Base-by-base conservation (phyloP, 2,113 vertebrate species). In the Saccopteryx leptura region DNA sequence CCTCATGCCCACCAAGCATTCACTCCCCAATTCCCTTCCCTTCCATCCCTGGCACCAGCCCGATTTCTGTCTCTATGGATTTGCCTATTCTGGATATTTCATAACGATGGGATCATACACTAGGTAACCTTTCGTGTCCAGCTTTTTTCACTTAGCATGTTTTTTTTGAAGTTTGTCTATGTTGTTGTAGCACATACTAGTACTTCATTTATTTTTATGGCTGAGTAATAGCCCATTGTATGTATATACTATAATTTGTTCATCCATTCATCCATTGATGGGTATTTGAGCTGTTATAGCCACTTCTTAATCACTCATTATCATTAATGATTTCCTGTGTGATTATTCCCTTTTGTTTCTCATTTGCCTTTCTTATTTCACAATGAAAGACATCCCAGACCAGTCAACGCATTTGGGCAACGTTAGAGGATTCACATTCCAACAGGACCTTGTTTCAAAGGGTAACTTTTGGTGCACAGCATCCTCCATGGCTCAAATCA, bases 301-400 rank as follows among this genome's bases (percentile, higher is more conserved):
- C 90, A 81, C 46, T 89, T 72, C 54, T 75, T 90, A 75, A 69
- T n/a, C n/a, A 84, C 18, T 3, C 50, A 33, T 76, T 33, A n/a
- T 65, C 23, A 65, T 17, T 72, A 85, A 52, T 85, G 61, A 61
- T 63, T 92, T 93, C 69, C 39, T 90, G 9, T 13, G 1, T 74
- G 17, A 52, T 24, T 86, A 74, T 52, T 88, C 26, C 9, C 78
- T 91, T 94, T 69, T 66, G 2, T 52, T 69, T 91, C 91, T 88
- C 89, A 79, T 65, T 86, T 26, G 7, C n/a, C 21, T 90, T 26
- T 71, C 11, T 85, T 79, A 28, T 33, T 80, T 95, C 61, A 28
- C 9, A 86, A 10, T 76, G 86, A 96, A 90, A 82, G 15, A 23
- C 13, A 54, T 60, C 12, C 33, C 26, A 74, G 17, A 33, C 26